Percentiles rank a stretch among this genome's conserved stretches.
Evolutionary conservation across 2,888 invertebrate species (phyloP).

Genomic region (Strigamia transsilvanica): DNA sequence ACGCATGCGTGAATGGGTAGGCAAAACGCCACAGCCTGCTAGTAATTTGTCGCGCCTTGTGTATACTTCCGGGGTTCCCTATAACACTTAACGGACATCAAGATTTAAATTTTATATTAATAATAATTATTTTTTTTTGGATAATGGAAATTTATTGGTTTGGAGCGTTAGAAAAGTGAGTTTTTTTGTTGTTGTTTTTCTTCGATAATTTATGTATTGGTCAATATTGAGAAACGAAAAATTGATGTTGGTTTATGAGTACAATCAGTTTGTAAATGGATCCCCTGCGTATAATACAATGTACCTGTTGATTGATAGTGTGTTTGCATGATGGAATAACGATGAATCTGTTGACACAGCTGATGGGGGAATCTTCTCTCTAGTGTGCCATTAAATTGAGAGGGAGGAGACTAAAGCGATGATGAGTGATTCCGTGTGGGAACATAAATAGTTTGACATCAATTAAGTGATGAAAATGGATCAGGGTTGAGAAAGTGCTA

Average conservation of each 20-base stretch:
- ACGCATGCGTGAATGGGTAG: slow-evolving; percentile 46
- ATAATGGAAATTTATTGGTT: too few relatives aligned
- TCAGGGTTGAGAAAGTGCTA: background rate
- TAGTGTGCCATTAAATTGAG: slow-evolving; percentile 45
- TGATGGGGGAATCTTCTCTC: slow-evolving; percentile 43
- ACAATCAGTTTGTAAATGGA: slow-evolving; percentile 35
- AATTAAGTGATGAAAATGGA: slow-evolving; percentile 42
- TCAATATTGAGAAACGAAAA: background rate
- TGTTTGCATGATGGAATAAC: slow-evolving; percentile 28
- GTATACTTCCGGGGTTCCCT: slow-evolving; percentile 22
- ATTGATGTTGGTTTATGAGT: slow-evolving; percentile 24
- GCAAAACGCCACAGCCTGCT: slow-evolving; percentile 8
- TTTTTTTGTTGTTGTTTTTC: too few relatives aligned
- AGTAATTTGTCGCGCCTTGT: slow-evolving; percentile 37
- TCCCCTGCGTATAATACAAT: slow-evolving; percentile 45
- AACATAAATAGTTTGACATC: slow-evolving; percentile 34
- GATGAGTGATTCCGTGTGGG: slow-evolving; percentile 33
- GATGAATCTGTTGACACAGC: slow-evolving; percentile 44
- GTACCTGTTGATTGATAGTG: slow-evolving; percentile 31
- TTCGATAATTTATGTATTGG: too few relatives aligned
- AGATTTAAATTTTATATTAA: slow-evolving; percentile 18
- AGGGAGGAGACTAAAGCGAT: slow-evolving; percentile 27
- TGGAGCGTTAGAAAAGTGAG: too few relatives aligned
- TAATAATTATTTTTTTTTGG: background rate
- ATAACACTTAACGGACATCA: slow-evolving; percentile 11